A percentile compares a stretch with the other conserved stretches of the same genome.
Evolutionary conservation across 2,888 invertebrate species (phyloP).

Genomic region (Tenthredo scrophulariae): DNA sequence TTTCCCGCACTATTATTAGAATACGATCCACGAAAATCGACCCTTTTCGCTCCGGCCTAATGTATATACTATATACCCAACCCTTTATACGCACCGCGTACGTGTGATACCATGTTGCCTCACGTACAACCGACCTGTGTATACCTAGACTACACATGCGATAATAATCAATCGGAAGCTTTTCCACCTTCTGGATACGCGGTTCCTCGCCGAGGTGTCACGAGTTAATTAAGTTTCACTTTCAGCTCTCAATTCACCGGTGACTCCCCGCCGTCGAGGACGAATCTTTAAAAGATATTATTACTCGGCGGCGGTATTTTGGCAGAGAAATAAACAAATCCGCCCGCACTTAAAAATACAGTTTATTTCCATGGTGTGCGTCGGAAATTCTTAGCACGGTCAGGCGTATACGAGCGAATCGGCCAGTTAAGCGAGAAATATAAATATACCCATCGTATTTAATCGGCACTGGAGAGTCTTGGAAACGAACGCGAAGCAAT

Average conservation of each 20-base stretch:
- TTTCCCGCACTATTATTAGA: too few species aligned
- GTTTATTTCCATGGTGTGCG: slow-evolving; percentile 48
- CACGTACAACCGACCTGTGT: too few species aligned
- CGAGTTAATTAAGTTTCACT: background rate
- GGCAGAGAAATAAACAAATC: slow-evolving; percentile 45
- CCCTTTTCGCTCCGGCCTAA: too few species aligned
- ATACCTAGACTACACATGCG: background rate
- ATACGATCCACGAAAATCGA: too few species aligned
- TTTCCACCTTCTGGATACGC: background rate
- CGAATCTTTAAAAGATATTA: slow-evolving; percentile 44
- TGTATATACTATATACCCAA: background rate
- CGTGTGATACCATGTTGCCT: too few species aligned
- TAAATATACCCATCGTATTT: slow-evolving; percentile 39
- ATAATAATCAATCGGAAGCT: background rate
- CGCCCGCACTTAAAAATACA: slow-evolving; percentile 37
- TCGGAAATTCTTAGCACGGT: slow-evolving; percentile 28
- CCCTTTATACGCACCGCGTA: too few species aligned
- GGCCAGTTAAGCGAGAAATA: slow-evolving; percentile 22
- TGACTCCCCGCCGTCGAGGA: slow-evolving; percentile 22
- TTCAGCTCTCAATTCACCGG: slow-evolving; percentile 1
- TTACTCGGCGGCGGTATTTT: slow-evolving; percentile 38
- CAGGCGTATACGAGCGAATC: slow-evolving; percentile 26
- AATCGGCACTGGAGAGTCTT: background rate
- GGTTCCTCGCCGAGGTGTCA: background rate
- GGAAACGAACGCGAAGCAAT: background rate